Percentiles rank a stretch among this genome's conserved stretches.
Conservation (phyloP, 1,140 invertebrate genomes). For the Drosophila tsacasi region DNA sequence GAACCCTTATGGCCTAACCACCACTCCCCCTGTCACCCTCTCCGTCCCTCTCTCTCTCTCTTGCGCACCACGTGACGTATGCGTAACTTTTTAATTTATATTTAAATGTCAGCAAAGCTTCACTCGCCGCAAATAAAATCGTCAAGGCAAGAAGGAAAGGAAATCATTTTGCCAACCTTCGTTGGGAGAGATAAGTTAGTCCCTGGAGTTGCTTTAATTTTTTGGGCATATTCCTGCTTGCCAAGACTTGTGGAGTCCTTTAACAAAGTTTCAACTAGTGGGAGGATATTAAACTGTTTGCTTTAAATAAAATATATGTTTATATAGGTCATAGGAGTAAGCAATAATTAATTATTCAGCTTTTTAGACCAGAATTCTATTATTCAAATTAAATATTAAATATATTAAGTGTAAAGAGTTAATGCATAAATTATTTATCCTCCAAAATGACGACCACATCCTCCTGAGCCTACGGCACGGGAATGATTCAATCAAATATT, state of each 20-base stretch:
- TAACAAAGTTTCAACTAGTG: not conserved
- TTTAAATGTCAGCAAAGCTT: constrained; percentile 66
- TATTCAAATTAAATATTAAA: not conserved
- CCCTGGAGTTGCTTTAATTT: not conserved
- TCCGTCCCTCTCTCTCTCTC: not conserved
- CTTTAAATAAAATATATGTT: too few species aligned
- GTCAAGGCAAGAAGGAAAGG: constrained; percentile 2
- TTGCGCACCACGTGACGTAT: constrained; percentile 41
- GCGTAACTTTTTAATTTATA: constrained; percentile 79
- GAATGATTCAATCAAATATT: constrained; percentile 1
- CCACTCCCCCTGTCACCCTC: not conserved
- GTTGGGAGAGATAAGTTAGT: not conserved
- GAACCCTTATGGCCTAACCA: constrained; percentile 38
- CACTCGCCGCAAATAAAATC: constrained; percentile 26
- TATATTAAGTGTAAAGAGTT: not conserved
- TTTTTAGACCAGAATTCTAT: not conserved
- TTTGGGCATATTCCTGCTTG: not conserved
- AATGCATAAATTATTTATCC: not conserved
- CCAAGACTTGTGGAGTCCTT: not conserved
- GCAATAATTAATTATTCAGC: not conserved
- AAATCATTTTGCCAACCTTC: constrained; percentile 17
- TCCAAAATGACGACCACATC: not conserved
- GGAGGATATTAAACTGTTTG: not conserved
- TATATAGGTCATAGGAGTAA: too few species aligned
- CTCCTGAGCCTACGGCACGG: not conserved